These are phyloP conservation scores for Thera britannica DNA, from an alignment of 2,888 invertebrate species.

Conservation along the genomic window DNA sequence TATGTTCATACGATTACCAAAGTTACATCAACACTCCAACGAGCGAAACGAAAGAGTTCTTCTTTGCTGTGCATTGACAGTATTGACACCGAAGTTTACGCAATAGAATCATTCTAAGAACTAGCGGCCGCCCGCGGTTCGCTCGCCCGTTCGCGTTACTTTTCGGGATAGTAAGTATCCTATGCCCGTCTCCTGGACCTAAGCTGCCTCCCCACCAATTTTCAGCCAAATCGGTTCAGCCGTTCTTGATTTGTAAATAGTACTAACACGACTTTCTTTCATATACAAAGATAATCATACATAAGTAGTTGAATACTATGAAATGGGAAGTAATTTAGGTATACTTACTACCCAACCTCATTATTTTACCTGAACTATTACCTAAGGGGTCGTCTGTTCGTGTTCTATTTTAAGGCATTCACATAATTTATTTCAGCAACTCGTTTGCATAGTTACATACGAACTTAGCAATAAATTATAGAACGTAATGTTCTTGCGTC, in stretches of 20 bases:
- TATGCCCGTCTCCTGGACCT: no score
- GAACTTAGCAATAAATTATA: slow-evolving; percentile 39
- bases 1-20: slow-evolving; percentile 42
- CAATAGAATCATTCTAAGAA: slow-evolving; percentile 38
- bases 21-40: slow-evolving; percentile 30
- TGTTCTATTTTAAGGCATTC: slow-evolving; percentile 36
- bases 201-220: no score
- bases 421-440: slow-evolving; percentile 39
- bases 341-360: slow-evolving; percentile 13
- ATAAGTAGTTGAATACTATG: slow-evolving; percentile 12
- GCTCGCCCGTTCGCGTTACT: no score
- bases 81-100: slow-evolving; percentile 38
- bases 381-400: slow-evolving; percentile 13
- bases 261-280: no score
- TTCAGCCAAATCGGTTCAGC: no score
- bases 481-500: slow-evolving; percentile 41
- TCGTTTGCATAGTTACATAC: slow-evolving; percentile 42
- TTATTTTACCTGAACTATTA: slow-evolving; percentile 14
- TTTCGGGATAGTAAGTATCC: no score
- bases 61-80: slow-evolving; percentile 26
- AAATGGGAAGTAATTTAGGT: slow-evolving; percentile 21
- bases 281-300: no score
- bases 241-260: no score
- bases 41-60: slow-evolving; percentile 51
- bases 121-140: no score